Conservation (phyloP, 2,797 vertebrate genomes). For the Enteromius paludinosus region DNA sequence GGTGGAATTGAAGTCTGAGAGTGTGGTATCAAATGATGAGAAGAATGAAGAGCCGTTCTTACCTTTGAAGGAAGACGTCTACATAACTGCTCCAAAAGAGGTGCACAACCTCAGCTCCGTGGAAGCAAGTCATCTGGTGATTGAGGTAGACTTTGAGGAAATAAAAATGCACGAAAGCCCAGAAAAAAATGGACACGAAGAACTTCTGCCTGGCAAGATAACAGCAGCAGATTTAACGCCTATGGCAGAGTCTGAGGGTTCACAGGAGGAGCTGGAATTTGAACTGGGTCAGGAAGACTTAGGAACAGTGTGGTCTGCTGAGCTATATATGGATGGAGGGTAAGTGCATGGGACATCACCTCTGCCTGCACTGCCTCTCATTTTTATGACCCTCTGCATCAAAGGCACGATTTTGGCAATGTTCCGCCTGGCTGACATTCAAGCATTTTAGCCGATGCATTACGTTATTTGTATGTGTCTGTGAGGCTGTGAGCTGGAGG, state of each 20-base stretch:
- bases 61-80: constrained; percentile 1
- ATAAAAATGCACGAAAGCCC: constrained; percentile 63
- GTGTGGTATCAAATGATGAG: constrained; percentile 1
- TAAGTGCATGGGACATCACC: constrained; percentile 71
- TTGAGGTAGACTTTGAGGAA: constrained; percentile 67
- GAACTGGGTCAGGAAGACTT: constrained; percentile 77
- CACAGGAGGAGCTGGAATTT: constrained; percentile 75
- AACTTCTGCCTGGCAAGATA: constrained; percentile 30
- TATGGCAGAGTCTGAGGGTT: constrained; percentile 63
- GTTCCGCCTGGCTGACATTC: background rate
- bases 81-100: constrained; percentile 43
- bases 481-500: background rate
- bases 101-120: constrained; percentile 7
- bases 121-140: constrained; percentile 56
- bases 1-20: background rate
- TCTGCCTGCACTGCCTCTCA: constrained; percentile 36
- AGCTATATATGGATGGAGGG: constrained; percentile 78
- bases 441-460: background rate
- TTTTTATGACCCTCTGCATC: constrained; percentile 2
- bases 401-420: constrained; percentile 18
- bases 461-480: background rate
- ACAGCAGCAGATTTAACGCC: constrained; percentile 47
- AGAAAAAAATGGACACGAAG: constrained; percentile 31
- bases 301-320: constrained; percentile 74
- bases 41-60: background rate